Percentiles rank a stretch among this genome's conserved stretches.
phyloP scores from a whole-genome alignment of 37 sponge, comb jelly and placozoan species.

The Eunapius fragilis region DNA sequence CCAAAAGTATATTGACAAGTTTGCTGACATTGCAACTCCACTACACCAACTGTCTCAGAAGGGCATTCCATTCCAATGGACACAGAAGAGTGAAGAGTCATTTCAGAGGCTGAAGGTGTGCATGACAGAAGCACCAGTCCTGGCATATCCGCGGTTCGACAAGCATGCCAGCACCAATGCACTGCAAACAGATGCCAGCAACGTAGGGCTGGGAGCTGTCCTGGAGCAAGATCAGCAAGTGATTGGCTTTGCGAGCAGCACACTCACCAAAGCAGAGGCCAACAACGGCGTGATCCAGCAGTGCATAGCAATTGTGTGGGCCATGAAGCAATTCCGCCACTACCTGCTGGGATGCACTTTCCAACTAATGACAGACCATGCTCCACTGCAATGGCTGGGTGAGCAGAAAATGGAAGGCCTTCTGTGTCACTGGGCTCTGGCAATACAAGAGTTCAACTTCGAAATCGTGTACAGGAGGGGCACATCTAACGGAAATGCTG shows the following conservation, averaged over 20 bases:
- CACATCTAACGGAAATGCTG: conserved; percentile 49
- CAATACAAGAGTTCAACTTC: conserved; percentile 20
- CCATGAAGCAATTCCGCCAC: conserved; percentile 43
- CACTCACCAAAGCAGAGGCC: conserved; percentile 18
- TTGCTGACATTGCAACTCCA: conserved; percentile 61
- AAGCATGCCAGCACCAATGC: conserved; percentile 3
- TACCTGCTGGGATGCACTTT: conserved; percentile 37
- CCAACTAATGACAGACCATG: conserved; percentile 17
- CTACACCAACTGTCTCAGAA: conserved; percentile 49
- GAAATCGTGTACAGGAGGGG: conserved; percentile 43
- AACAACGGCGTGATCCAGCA: conserved; percentile 42
- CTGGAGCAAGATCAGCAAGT: conserved; percentile 49
- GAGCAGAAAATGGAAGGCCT: conserved; percentile 57
- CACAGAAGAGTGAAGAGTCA: conserved; percentile 12
- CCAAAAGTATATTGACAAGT: conserved; percentile 40
- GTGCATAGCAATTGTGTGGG: conserved; percentile 46
- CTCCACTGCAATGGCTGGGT: conserved; percentile 27
- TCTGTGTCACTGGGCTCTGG: conserved; percentile 38
- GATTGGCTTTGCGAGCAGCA: not conserved
- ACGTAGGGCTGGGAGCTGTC: conserved; percentile 51
- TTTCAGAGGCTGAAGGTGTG: conserved; percentile 41
- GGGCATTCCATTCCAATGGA: conserved; percentile 28
- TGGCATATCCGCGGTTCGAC: conserved; percentile 52
- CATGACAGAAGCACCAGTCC: conserved; percentile 40
- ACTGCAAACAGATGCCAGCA: conserved; percentile 76